Evolutionary conservation across 2,888 invertebrate genomes (phyloP), one percentile per base, ranked within the genome.

Genomic region (Diarsia rubi): DNA sequence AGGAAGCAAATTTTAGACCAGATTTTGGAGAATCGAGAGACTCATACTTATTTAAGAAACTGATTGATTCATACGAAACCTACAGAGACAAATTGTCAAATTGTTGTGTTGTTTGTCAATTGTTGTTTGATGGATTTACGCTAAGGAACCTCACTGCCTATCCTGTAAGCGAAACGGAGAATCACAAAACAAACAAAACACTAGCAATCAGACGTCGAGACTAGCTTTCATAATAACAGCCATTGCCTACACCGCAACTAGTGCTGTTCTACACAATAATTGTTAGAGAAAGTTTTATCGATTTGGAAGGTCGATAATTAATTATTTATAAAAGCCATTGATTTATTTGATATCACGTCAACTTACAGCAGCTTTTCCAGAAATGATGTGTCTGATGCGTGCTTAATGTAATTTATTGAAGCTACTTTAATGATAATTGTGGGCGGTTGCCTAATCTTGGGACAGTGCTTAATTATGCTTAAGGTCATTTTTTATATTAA

Each of bases 151-250:
- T 16, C 24, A 21, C 19, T 52, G 31, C 60, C n/a, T 47, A n/a
- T 16, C 47, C 19, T 44, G 1, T 42, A 1, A 54, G 19, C 11
- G 14, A 57, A 24, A 59, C 5, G n/a, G 4, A 54, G 24, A 42
- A 52, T 27, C 12, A 67, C 47, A 64, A 69, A 79, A 67, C 47
- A 64, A 69, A 79, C 37, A 79, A 66, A 69, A 49, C 59, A 60
- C 72, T 69, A 57, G 64, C 72, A 76, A 75, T 54, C 31, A 52
- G 42, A 19, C 45, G 24, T 52, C 63, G 54, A 68, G 77, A 69
- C 75, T 75, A 62, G 73, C 82, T 88, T 88, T 88, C 87, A 88
- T 82, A 82, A 88, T 75, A 75, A 54, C 68, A 70, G 72, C 71
- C 75, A 69, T 65, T 80, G 76, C 73, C 78, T 70, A 37, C 66